Conservation (phyloP, 2,113 vertebrate species). For the Salminus brasiliensis region DNA sequence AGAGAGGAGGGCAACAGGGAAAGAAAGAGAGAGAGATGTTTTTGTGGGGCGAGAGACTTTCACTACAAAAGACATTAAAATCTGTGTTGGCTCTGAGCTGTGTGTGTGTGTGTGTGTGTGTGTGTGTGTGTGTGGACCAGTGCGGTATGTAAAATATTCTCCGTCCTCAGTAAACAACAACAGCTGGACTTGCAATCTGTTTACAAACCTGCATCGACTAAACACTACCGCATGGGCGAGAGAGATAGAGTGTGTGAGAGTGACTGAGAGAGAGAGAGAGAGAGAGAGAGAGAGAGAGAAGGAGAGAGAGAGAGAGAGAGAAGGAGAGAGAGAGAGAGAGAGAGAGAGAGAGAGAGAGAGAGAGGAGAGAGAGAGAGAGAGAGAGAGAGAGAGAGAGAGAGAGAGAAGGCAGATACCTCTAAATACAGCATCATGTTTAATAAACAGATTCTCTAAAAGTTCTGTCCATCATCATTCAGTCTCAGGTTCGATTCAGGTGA, state of each 20-base stretch:
- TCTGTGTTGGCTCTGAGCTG: no score
- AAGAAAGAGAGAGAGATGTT: neutral
- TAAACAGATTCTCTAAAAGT: no score
- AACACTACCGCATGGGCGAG: slow-evolving; percentile 10
- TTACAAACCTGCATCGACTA: neutral
- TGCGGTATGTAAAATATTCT: neutral
- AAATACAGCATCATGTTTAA: no score
- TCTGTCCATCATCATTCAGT: no score
- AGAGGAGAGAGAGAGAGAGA: neutral
- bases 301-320: no score
- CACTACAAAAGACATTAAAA: neutral
- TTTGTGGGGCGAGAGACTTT: neutral
- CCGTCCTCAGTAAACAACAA: neutral
- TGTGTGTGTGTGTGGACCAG: neutral
- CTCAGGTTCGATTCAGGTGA: no score
- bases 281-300: no score
- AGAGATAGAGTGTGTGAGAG: neutral
- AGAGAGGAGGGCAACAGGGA: no score
- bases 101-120: neutral
- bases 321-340: neutral
- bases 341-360: neutral
- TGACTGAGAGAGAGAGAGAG: neutral
- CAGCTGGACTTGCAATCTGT: slow-evolving; percentile 30
- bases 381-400: no score
- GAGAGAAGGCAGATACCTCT: no score